Evolutionary conservation across 2,888 invertebrate species (phyloP).

Genomic region (Entomobrya multifasciata): DNA sequence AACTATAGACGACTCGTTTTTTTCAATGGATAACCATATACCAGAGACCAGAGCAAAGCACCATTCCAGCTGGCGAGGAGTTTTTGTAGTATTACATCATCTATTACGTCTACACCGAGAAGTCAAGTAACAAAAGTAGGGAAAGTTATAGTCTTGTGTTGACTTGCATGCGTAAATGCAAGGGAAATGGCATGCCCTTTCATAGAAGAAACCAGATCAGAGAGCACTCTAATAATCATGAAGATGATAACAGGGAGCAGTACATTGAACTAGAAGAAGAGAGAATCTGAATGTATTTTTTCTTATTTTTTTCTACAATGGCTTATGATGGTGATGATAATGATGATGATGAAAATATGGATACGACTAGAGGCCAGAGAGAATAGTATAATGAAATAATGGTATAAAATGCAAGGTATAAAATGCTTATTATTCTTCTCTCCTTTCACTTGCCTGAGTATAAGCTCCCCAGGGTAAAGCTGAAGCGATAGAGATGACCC

Average conservation of each 20-base stretch:
- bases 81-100: constrained; percentile 25
- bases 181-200: background rate
- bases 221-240: background rate
- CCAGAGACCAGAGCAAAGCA: background rate
- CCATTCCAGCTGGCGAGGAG: constrained; percentile 5
- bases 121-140: background rate
- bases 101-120: background rate
- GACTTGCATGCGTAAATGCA: background rate
- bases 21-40: background rate
- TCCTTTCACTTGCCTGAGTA: constrained; percentile 76
- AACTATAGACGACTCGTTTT: background rate
- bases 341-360: background rate
- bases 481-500: constrained; percentile 81
- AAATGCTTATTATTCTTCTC: constrained; percentile 41
- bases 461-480: constrained; percentile 81
- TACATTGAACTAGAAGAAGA: constrained; percentile 1
- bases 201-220: background rate
- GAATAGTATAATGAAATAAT: background rate
- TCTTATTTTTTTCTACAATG: constrained; percentile 14
- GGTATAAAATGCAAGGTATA: background rate
- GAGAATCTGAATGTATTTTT: background rate
- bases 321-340: background rate
- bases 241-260: background rate
- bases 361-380: background rate
- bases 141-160: background rate